Evolutionary conservation across 1,140 invertebrate species (phyloP).

Genomic region (Diachasma alloeum): DNA sequence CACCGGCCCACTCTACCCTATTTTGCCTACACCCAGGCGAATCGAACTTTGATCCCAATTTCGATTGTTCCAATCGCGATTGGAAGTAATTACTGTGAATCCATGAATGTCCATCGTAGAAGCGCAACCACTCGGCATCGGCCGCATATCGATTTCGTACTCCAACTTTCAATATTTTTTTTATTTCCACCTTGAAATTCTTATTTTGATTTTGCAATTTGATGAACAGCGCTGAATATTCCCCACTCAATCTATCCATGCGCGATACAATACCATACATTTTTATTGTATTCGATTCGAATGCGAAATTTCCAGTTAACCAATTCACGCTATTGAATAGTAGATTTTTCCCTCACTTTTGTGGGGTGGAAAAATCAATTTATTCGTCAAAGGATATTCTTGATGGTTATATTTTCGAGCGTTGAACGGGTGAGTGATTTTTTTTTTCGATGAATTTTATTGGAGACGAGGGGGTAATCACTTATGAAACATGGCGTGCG

Average conservation of each 20-base stretch:
- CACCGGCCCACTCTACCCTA: background rate
- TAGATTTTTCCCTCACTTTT: background rate
- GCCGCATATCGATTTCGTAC: background rate
- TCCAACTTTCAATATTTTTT: background rate
- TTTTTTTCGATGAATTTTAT: no score
- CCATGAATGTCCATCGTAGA: background rate
- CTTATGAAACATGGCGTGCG: no score
- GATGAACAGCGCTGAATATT: background rate
- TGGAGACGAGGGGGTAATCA: no score
- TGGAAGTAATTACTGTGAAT: conserved; percentile 22
- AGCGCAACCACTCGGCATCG: background rate
- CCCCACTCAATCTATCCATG: background rate
- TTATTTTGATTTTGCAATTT: background rate
- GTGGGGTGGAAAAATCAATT: background rate
- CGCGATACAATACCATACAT: background rate
- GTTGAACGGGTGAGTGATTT: no score
- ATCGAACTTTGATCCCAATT: conserved; percentile 26
- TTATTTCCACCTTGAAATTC: background rate
- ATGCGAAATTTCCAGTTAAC: background rate
- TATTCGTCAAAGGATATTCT: background rate
- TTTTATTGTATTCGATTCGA: background rate
- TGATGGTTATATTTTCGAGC: no score
- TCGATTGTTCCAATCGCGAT: conserved; percentile 1
- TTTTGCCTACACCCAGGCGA: background rate
- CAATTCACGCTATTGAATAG: background rate